Percentiles rank a stretch among this genome's conserved stretches.
These are phyloP conservation scores for Clivina fossor DNA, from an alignment of 2,888 invertebrate genomes.

Conservation along the genomic window DNA sequence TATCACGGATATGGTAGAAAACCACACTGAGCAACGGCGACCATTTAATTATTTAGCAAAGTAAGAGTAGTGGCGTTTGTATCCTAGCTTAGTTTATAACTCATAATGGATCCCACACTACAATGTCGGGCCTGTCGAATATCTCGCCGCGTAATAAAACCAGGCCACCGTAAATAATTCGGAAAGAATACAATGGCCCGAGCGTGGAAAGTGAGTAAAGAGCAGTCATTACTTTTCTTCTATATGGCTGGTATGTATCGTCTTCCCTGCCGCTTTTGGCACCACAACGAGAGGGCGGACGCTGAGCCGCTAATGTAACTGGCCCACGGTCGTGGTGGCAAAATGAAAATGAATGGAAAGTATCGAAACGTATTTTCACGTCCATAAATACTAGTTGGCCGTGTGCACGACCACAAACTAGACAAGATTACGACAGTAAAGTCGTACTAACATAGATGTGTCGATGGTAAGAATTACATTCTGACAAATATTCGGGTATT, in stretches of 20 bases:
- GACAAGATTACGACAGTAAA: background rate
- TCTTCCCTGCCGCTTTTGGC: too few relatives aligned
- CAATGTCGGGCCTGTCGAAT: background rate
- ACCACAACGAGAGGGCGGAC: too few relatives aligned
- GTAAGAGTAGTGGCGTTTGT: too few relatives aligned
- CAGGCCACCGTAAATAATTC: constrained; percentile 7
- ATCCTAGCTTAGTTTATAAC: constrained; percentile 11
- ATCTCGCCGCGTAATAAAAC: constrained; percentile 16
- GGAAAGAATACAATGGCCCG: too few relatives aligned
- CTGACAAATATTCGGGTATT: too few relatives aligned
- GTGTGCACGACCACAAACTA: background rate
- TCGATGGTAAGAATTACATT: too few relatives aligned
- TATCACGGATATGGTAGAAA: too few relatives aligned
- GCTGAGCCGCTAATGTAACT: constrained; percentile 1
- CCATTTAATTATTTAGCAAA: constrained; percentile 22
- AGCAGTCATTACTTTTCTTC: too few relatives aligned
- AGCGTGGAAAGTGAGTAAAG: too few relatives aligned
- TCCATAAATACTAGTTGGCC: background rate
- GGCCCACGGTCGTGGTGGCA: background rate
- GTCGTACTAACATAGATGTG: too few relatives aligned
- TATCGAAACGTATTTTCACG: background rate
- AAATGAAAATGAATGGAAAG: constrained; percentile 13
- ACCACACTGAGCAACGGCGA: too few relatives aligned
- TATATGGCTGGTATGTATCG: too few relatives aligned
- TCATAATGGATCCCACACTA: constrained; percentile 18